Percentiles rank a stretch among this genome's conserved stretches.
Conservation (phyloP, 2,888 invertebrate genomes). For the Axea sp. region DNA sequence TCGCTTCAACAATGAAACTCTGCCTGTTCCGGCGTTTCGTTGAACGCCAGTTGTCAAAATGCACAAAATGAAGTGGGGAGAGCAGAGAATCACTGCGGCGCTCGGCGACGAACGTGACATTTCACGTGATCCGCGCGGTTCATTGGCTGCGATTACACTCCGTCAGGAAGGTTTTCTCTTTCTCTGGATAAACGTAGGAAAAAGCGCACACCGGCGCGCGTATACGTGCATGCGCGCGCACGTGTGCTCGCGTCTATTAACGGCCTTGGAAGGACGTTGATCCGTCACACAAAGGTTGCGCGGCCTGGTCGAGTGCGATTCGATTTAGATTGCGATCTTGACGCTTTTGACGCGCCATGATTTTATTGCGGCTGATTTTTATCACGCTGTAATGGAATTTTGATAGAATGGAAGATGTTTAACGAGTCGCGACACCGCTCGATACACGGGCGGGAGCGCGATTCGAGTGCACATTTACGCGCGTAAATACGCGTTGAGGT, state of each 20-base stretch:
- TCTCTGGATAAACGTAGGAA: slow-evolving; percentile 43
- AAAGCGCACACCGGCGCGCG: slow-evolving; percentile 17
- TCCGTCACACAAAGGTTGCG: slow-evolving; percentile 56
- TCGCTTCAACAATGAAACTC: no score
- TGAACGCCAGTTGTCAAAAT: no score
- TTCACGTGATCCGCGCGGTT: slow-evolving; percentile 36
- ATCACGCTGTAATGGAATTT: slow-evolving; percentile 9
- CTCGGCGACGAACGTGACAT: background rate
- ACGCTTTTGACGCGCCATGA: slow-evolving; percentile 17
- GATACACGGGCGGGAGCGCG: background rate
- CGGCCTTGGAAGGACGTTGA: slow-evolving; percentile 60
- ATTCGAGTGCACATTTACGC: slow-evolving; percentile 3
- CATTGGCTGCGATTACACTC: slow-evolving; percentile 52
- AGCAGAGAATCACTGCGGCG: no score
- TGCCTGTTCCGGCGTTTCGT: no score
- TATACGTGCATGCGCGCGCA: background rate
- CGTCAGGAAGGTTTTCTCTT: slow-evolving; percentile 54
- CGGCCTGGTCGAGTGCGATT: slow-evolving; percentile 34
- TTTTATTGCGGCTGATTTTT: slow-evolving; percentile 22
- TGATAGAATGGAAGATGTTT: slow-evolving; percentile 8
- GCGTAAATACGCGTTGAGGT: slow-evolving; percentile 16
- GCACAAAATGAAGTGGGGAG: no score
- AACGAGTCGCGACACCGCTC: slow-evolving; percentile 17
- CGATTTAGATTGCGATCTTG: slow-evolving; percentile 39
- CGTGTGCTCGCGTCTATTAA: slow-evolving; percentile 18